phyloP scores from a whole-genome alignment of 2,888 invertebrate genomes.

The Dicranocentrus wangi region DNA sequence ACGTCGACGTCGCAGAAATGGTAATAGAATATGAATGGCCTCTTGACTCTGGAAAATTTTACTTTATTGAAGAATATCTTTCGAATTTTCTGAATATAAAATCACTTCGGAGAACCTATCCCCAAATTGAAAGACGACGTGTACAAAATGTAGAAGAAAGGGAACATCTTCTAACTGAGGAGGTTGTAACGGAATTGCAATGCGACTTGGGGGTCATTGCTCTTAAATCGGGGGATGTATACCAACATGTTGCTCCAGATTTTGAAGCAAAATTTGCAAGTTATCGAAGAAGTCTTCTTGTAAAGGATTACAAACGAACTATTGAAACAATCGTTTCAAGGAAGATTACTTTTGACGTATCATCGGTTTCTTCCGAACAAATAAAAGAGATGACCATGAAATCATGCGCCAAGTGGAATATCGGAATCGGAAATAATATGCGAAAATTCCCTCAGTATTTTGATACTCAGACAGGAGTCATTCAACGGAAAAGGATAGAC shows the following conservation, averaged over 20 bases:
- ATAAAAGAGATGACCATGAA: no score
- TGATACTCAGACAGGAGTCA: no score
- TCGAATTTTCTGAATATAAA: constrained; percentile 14
- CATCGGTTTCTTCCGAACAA: no score
- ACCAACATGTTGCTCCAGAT: constrained; percentile 20
- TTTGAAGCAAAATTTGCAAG: neutral
- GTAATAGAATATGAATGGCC: constrained; percentile 44
- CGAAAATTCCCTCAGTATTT: no score
- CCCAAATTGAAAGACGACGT: constrained; percentile 14
- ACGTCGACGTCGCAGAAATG: neutral
- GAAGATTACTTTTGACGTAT: no score
- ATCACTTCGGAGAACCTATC: constrained; percentile 10
- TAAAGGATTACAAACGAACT: no score
- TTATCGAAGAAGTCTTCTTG: no score
- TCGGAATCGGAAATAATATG: no score
- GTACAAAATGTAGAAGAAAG: constrained; percentile 2
- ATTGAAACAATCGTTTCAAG: no score
- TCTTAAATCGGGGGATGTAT: constrained; percentile 16
- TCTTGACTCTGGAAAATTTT: neutral
- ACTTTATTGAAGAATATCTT: constrained; percentile 37
- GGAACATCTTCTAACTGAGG: neutral
- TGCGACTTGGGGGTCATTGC: constrained; percentile 20
- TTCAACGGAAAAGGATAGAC: no score
- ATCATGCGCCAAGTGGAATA: no score
- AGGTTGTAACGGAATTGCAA: constrained; percentile 4